A percentile compares a stretch with the other conserved stretches of the same genome.
Conservation (phyloP, 2,888 invertebrate genomes). For the Lysandra coridon region DNA sequence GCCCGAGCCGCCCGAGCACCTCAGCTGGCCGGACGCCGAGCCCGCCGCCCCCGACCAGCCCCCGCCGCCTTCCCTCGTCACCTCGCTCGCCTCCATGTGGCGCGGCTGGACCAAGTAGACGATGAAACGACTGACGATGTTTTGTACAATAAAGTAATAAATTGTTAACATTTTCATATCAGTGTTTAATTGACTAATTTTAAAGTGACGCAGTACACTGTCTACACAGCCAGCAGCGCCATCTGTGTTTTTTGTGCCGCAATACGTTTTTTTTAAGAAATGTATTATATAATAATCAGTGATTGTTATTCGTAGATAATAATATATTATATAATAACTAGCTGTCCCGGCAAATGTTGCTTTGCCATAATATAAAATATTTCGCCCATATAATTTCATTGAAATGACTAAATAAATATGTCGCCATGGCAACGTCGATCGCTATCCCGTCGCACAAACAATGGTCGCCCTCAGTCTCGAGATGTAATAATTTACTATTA, state of each 20-base stretch:
- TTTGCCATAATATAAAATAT: too few relatives aligned
- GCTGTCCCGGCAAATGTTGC: too few relatives aligned
- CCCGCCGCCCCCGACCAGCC: conserved; percentile 58
- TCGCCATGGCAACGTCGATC: too few relatives aligned
- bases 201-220: background rate
- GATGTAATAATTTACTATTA: too few relatives aligned
- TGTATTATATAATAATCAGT: too few relatives aligned
- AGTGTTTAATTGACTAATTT: background rate
- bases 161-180: background rate
- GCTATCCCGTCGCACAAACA: too few relatives aligned
- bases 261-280: too few relatives aligned
- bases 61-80: conserved; percentile 90
- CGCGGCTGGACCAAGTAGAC: conserved; percentile 84
- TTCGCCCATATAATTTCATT: too few relatives aligned
- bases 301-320: too few relatives aligned
- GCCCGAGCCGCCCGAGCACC: conserved; percentile 83
- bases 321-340: too few relatives aligned
- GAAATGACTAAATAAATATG: too few relatives aligned
- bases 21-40: conserved; percentile 82
- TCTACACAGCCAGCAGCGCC: background rate
- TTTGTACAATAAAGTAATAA: conserved; percentile 1
- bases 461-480: too few relatives aligned
- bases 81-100: conserved; percentile 90
- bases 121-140: conserved; percentile 11
- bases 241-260: background rate